Evolutionary conservation across 2,113 vertebrate species (phyloP).

Genomic region (Suricata suricatta): DNA sequence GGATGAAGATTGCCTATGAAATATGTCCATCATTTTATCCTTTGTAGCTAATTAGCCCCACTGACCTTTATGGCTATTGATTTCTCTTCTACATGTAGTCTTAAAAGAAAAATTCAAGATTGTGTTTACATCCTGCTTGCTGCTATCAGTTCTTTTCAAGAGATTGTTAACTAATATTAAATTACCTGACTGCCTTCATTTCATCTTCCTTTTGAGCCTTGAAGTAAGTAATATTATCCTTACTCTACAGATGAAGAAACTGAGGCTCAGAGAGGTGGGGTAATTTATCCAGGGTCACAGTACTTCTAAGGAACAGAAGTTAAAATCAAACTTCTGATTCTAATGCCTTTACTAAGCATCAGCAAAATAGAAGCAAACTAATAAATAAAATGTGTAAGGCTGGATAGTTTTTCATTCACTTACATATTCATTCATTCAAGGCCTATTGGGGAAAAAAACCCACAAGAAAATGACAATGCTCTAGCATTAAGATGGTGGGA

Average conservation of each 20-base stretch:
- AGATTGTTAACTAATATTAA: neutral
- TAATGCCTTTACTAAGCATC: neutral
- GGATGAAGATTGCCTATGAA: neutral
- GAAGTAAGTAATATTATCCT: neutral
- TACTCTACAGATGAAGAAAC: slow-evolving; percentile 1
- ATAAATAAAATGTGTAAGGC: neutral
- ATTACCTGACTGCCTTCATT: neutral
- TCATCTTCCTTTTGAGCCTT: neutral
- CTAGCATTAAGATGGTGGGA: neutral
- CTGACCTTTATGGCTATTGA: slow-evolving; percentile 38
- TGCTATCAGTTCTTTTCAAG: neutral
- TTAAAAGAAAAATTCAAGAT: neutral
- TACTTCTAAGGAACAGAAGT: neutral
- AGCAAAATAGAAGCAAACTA: neutral
- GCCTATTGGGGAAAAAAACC: neutral
- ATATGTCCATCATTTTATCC: neutral
- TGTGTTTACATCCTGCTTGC: neutral
- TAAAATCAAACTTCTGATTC: neutral
- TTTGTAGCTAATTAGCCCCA: neutral
- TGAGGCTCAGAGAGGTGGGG: neutral
- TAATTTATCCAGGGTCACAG: neutral
- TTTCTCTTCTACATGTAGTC: slow-evolving; percentile 39
- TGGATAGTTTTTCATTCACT: neutral
- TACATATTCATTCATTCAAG: neutral
- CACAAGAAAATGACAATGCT: neutral